Conservation (phyloP, 2,888 invertebrate genomes). For the Gerris lacustris region DNA sequence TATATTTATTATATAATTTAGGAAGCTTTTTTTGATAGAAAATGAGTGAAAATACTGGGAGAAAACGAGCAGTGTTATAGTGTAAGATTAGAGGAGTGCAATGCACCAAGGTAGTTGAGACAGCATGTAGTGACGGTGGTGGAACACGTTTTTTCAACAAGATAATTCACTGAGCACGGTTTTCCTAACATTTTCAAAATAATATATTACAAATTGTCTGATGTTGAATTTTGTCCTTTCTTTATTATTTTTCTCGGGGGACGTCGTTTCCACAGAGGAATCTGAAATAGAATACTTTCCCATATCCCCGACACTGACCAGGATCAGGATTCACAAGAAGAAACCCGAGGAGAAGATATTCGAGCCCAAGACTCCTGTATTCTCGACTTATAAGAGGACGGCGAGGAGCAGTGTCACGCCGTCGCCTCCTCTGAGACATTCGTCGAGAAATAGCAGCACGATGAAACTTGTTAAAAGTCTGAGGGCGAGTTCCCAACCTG, state of each 20-base stretch:
- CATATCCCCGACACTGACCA: slow-evolving; percentile 65
- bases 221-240: slow-evolving; percentile 9
- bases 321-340: slow-evolving; percentile 61
- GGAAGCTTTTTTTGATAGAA: too few relatives aligned
- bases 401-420: slow-evolving; percentile 44
- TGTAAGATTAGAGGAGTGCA: too few relatives aligned
- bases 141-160: not conserved
- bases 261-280: slow-evolving; percentile 45
- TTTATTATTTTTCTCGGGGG: not conserved
- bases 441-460: slow-evolving; percentile 60
- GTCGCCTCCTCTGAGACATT: slow-evolving; percentile 61
- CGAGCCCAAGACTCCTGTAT: slow-evolving; percentile 45
- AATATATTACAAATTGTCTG: not conserved
- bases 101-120: too few relatives aligned
- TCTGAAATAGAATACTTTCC: slow-evolving; percentile 70
- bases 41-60: too few relatives aligned
- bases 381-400: slow-evolving; percentile 48
- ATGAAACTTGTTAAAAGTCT: slow-evolving; percentile 34
- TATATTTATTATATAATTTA: too few relatives aligned
- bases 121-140: slow-evolving; percentile 5
- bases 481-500: not conserved
- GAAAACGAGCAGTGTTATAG: too few relatives aligned
- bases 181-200: not conserved
- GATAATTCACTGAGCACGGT: too few relatives aligned
- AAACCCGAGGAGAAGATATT: slow-evolving; percentile 46